Conservation (phyloP, 2,888 invertebrate genomes). For the Serripes groenlandicus region DNA sequence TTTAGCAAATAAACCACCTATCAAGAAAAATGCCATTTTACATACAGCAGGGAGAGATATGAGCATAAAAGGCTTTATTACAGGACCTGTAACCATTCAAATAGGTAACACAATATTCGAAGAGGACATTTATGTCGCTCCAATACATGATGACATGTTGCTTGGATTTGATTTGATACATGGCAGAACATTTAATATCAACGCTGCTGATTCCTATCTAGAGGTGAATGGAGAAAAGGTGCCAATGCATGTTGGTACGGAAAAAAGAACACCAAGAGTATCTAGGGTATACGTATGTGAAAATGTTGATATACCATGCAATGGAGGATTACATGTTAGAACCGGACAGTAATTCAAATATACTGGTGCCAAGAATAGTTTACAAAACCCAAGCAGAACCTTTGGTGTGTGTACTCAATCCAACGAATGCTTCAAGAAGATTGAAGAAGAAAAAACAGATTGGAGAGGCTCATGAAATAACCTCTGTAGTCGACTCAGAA, state of each 20-base stretch:
- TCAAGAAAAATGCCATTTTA: too few relatives aligned
- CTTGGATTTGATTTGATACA: background rate
- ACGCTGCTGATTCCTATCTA: background rate
- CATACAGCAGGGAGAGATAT: too few relatives aligned
- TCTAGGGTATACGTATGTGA: background rate
- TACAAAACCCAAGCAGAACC: background rate
- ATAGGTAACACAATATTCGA: background rate
- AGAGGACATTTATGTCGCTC: slow-evolving; percentile 8
- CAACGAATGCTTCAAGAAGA: background rate
- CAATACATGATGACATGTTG: slow-evolving; percentile 1
- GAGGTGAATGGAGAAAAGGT: background rate
- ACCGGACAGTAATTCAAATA: background rate
- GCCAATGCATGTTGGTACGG: background rate
- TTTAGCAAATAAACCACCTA: too few relatives aligned
- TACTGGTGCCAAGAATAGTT: background rate
- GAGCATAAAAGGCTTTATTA: slow-evolving; percentile 2
- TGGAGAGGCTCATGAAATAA: background rate
- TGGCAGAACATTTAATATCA: background rate
- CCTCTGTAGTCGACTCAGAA: background rate
- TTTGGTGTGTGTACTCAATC: background rate
- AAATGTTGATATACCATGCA: background rate
- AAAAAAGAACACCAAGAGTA: background rate
- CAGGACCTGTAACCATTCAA: background rate
- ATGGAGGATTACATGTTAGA: background rate
- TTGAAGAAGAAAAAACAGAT: background rate